Conservation (phyloP, 2,888 invertebrate genomes). For the Drosophila neoperkinsi region DNA sequence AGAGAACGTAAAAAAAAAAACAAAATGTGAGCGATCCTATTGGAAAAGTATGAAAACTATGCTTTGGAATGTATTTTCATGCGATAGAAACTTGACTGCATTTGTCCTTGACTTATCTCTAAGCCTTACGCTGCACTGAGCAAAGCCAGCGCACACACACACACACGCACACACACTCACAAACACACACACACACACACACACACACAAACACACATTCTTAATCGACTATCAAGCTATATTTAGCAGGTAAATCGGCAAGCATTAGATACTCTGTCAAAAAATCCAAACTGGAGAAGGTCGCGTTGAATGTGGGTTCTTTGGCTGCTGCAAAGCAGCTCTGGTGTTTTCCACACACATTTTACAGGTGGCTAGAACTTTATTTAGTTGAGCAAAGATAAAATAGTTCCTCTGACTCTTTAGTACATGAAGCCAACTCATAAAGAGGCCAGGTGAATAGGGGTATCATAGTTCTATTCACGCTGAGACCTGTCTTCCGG, state of each 20-base stretch:
- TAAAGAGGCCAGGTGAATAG: constrained; percentile 35
- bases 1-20: not conserved
- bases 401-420: constrained; percentile 8
- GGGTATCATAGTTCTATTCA: constrained; percentile 33
- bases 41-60: constrained; percentile 5
- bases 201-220: constrained; percentile 18
- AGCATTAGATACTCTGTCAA: constrained; percentile 11
- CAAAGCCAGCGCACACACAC: constrained; percentile 24
- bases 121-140: constrained; percentile 63
- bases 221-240: constrained; percentile 54
- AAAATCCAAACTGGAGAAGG: constrained; percentile 26
- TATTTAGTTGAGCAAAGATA: constrained; percentile 29
- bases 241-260: constrained; percentile 40
- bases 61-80: constrained; percentile 20
- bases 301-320: constrained; percentile 40
- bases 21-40: not conserved
- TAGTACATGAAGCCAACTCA: constrained; percentile 25
- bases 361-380: constrained; percentile 46
- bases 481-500: constrained; percentile 22
- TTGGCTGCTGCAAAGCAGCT: constrained; percentile 5
- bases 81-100: constrained; percentile 52
- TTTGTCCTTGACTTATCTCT: constrained; percentile 65
- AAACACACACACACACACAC: constrained; percentile 16
- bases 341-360: constrained; percentile 35
- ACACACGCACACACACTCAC: constrained; percentile 4